Conservation (phyloP, 2,113 vertebrate genomes). For the Psophia crepitans region DNA sequence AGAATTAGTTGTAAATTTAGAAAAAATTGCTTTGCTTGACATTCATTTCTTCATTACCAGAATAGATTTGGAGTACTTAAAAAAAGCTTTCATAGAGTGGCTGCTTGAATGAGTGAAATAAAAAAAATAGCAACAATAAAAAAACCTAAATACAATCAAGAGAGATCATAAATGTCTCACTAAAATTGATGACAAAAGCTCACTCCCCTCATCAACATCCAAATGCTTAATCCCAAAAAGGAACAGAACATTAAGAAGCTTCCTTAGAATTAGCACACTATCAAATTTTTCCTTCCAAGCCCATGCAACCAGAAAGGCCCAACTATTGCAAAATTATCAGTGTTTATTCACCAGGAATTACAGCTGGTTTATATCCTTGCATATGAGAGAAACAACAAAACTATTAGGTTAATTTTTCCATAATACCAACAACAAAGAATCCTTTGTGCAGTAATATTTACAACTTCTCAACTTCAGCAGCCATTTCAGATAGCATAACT, state of each 20-base stretch:
- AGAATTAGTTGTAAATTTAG: constrained; percentile 38
- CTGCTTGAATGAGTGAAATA: constrained; percentile 24
- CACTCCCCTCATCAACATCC: neutral
- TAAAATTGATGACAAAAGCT: constrained; percentile 23
- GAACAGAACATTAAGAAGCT: neutral
- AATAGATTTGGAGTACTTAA: constrained; percentile 44
- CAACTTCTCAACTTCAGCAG: neutral
- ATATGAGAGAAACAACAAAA: neutral
- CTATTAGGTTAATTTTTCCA: neutral
- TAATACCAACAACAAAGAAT: neutral
- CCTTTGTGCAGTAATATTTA: neutral
- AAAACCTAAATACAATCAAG: constrained; percentile 20
- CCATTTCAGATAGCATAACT: neutral
- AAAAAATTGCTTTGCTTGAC: constrained; percentile 46
- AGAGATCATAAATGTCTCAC: constrained; percentile 12
- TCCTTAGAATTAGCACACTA: neutral
- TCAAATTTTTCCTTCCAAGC: neutral
- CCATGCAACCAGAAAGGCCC: neutral
- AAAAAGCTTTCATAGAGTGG: constrained; percentile 20
- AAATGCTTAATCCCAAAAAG: neutral
- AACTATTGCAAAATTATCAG: neutral
- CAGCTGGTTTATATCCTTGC: neutral
- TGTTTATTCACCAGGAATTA: neutral
- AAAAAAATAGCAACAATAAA: neutral
- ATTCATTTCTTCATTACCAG: constrained; percentile 45